A percentile compares a stretch with the other conserved stretches of the same genome.
These are phyloP conservation scores for Gasterosteus aculeatus DNA, from an alignment of 2,113 vertebrate genomes.

Conservation along the genomic window DNA sequence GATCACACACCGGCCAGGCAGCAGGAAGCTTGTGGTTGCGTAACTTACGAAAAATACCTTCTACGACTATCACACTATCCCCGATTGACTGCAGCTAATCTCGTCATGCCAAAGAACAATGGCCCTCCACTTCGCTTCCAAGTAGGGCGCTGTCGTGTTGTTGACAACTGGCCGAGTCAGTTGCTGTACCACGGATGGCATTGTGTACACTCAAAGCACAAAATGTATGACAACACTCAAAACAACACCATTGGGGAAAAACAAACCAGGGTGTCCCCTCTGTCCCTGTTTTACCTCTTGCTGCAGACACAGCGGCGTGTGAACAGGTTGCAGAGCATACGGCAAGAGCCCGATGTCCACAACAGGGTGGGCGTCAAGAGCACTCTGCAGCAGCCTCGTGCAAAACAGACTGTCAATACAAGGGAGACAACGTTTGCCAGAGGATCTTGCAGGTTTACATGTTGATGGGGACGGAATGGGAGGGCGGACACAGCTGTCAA, in stretches of 20 bases:
- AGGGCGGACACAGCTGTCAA: slow-evolving; percentile 39
- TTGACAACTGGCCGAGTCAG: slow-evolving; percentile 37
- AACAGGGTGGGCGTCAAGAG: slow-evolving; percentile 68
- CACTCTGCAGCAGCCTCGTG: slow-evolving; percentile 59
- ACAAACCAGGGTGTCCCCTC: slow-evolving; percentile 50
- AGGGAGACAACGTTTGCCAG: slow-evolving; percentile 11
- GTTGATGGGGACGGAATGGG: not conserved
- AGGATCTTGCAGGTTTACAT: slow-evolving; percentile 22
- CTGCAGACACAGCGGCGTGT: slow-evolving; percentile 61
- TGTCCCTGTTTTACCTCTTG: slow-evolving; percentile 54
- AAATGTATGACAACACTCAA: slow-evolving; percentile 19
- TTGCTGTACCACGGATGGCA: slow-evolving; percentile 15
- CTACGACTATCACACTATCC: slow-evolving; percentile 4
- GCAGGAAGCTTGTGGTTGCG: slow-evolving; percentile 49
- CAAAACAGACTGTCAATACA: slow-evolving; percentile 54
- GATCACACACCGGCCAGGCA: slow-evolving; percentile 35
- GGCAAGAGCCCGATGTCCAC: slow-evolving; percentile 57
- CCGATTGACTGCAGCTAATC: slow-evolving; percentile 66
- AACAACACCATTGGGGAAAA: slow-evolving; percentile 10
- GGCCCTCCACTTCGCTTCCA: slow-evolving; percentile 31
- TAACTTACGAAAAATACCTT: slow-evolving; percentile 54
- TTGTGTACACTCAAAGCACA: slow-evolving; percentile 31
- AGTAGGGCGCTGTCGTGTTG: slow-evolving; percentile 40
- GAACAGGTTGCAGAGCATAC: slow-evolving; percentile 71
- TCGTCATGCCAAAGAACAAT: slow-evolving; percentile 54